These are phyloP conservation scores for Phylloscopus collybita DNA, from an alignment of 2,797 vertebrate species.

Conservation along the genomic window DNA sequence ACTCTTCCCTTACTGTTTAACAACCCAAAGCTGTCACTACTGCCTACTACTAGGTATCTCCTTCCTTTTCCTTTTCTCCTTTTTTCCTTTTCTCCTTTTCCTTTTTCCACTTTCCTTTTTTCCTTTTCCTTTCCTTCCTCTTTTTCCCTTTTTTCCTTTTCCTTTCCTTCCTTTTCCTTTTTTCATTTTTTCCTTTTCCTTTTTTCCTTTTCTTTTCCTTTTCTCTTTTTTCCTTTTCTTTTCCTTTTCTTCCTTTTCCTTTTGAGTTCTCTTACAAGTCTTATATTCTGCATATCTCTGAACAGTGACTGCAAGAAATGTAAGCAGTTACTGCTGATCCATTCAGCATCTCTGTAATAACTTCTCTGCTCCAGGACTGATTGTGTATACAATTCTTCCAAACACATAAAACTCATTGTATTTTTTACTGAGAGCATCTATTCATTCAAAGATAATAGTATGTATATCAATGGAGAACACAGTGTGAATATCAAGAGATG, in stretches of 20 bases:
- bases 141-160: too few relatives aligned
- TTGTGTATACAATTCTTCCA: background rate
- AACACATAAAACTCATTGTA: background rate
- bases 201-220: too few relatives aligned
- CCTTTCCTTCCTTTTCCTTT: too few relatives aligned
- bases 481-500: background rate
- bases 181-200: too few relatives aligned
- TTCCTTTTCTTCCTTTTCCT: background rate
- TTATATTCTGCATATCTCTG: background rate
- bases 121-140: too few relatives aligned
- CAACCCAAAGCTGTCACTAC: background rate
- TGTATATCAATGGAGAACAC: background rate
- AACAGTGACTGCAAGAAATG: background rate
- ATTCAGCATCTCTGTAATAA: background rate
- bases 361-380: background rate
- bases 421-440: background rate
- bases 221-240: background rate
- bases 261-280: background rate
- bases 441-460: conserved; percentile 1
- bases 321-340: background rate
- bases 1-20: background rate
- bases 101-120: background rate
- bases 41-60: background rate
- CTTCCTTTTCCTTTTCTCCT: background rate
- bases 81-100: background rate